Conservation (phyloP, 1,140 invertebrate species). For the Platorchestia sp. region DNA sequence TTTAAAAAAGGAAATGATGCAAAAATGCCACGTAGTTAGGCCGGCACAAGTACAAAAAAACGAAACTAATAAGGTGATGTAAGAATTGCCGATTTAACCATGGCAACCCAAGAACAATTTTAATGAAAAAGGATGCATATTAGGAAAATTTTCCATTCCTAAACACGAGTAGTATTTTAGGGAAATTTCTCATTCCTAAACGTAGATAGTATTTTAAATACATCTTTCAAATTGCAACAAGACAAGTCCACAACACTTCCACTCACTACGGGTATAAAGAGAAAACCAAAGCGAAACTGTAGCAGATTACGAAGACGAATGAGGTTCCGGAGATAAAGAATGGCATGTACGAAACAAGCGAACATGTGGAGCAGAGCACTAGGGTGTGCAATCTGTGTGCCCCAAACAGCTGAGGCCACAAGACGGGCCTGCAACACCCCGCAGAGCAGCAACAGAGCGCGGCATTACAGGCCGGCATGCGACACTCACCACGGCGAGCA, state of each 20-base stretch:
- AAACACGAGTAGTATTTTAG: neutral
- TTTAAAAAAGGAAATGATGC: neutral
- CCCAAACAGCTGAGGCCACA: neutral
- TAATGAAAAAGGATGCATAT: neutral
- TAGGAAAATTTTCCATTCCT: neutral
- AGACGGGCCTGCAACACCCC: neutral
- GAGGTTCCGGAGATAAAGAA: neutral
- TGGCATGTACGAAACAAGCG: neutral
- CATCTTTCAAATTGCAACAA: neutral
- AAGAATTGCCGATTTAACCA: neutral
- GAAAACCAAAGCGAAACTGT: neutral
- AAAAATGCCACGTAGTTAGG: neutral
- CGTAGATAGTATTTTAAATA: neutral
- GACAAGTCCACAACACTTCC: neutral
- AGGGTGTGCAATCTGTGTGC: neutral
- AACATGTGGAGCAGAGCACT: neutral
- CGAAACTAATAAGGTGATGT: no score
- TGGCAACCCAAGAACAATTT: neutral
- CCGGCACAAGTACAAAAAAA: neutral
- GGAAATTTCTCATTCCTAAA: neutral
- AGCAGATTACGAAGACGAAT: neutral
- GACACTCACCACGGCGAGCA: neutral
- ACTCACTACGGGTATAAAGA: neutral
- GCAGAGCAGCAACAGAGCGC: neutral
- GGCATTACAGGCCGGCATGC: neutral